phyloP scores from a whole-genome alignment of 2,888 invertebrate species.

The Cosmorhoe ocellata region DNA sequence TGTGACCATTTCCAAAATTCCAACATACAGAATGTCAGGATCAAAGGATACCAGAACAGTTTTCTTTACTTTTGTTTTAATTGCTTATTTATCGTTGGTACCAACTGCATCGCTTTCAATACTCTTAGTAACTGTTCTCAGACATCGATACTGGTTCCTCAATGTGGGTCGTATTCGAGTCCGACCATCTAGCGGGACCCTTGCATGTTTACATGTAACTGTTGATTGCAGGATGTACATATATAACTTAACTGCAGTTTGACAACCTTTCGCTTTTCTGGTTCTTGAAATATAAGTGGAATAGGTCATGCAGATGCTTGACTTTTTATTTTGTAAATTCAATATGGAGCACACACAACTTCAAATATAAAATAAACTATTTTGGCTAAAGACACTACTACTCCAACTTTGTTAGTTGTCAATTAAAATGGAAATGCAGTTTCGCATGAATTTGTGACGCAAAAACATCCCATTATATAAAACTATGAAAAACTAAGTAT shows the following conservation, averaged over 20 bases:
- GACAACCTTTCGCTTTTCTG: slow-evolving; percentile 19
- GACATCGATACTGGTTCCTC: slow-evolving; percentile 21
- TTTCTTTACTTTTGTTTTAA: no score
- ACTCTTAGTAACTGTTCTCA: slow-evolving; percentile 12
- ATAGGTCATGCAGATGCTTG: slow-evolving; percentile 9
- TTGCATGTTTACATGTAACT: slow-evolving; percentile 45
- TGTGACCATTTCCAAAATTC: no score
- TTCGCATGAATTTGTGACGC: no score
- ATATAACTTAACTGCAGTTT: slow-evolving; percentile 15
- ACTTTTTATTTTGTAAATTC: not conserved
- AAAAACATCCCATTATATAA: no score
- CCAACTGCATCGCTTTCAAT: not conserved
- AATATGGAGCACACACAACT: no score
- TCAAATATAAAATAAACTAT: no score
- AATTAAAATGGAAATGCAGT: no score
- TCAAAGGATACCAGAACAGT: no score
- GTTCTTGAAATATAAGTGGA: slow-evolving; percentile 2
- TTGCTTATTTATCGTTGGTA: not conserved
- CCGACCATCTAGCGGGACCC: slow-evolving; percentile 46
- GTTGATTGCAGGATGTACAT: slow-evolving; percentile 27
- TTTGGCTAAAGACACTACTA: no score
- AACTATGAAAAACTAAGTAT: no score
- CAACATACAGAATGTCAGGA: no score
- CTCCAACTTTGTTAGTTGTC: no score
- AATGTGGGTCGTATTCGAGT: slow-evolving; percentile 43